Base-by-base conservation (phyloP, 53 echinoderm and acorn worm species). In the Echinometra lucunter region DNA sequence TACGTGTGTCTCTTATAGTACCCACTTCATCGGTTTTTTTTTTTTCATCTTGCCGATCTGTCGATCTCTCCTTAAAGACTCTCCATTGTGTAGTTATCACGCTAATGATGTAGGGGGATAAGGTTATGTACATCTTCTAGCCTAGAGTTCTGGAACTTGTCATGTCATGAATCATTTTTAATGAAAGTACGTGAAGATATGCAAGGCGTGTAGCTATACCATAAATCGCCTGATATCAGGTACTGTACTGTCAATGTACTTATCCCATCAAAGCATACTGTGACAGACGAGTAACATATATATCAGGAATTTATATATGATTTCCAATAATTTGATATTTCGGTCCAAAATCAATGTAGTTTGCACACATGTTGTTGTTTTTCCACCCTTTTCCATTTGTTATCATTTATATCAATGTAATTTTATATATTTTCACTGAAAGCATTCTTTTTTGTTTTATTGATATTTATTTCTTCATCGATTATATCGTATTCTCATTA, bases 101-200 rank as follows among this genome's bases (percentile, higher is more conserved):
- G 21, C 40, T 78, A 78, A 78, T 78, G 78, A 42, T 78, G 11
- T 58, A 34, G 23, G n/a, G 23, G 42, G 42, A 78, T 78, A 42
- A 19, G 23, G 38, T 38, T 32, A 42, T 78, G 78, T 78, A 19
- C 42, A 37, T 78, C n/a, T n/a, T 17, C 37, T 38, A 18, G 75
- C 32, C 28, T 69, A 40, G 42, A 78, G 17, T 42, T 21, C 19
- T 38, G 38, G 16, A 38, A 23, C 78, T 78, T 78, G 78, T 2
- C 42, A 40, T 38, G 21, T 42, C 78, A 78, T 78, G 7, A 78
- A 78, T 78, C 78, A 78, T 78, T 78, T 78, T 78, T 78, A 78
- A 78, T 78, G 78, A 78, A 78, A 78, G 78, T 78, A 78, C 78
- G 78, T 78, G 78, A 44, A 42, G 78, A 78, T 78, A 78, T 78